Conservation (phyloP, 2,888 invertebrate genomes). For the Hypena proboscidalis region DNA sequence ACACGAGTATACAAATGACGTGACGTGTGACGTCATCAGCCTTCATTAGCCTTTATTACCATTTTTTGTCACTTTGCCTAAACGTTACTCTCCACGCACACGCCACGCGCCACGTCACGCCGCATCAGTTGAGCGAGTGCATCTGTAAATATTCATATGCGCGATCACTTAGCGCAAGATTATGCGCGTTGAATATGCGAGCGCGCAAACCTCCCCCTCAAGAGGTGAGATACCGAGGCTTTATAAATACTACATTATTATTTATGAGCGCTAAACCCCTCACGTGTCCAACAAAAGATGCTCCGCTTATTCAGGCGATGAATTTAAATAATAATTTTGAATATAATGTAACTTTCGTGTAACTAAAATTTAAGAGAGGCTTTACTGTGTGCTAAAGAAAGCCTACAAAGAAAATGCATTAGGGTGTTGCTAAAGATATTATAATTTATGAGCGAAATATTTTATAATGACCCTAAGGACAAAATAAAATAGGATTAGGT, state of each 20-base stretch:
- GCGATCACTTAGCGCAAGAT: slow-evolving; percentile 40
- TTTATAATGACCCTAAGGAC: too few relatives aligned
- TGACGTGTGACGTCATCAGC: too few relatives aligned
- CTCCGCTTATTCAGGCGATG: neutral
- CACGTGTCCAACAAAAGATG: slow-evolving; percentile 2
- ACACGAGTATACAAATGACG: too few relatives aligned
- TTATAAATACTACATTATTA: slow-evolving; percentile 39
- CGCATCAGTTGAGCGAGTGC: slow-evolving; percentile 41
- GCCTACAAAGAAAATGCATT: too few relatives aligned
- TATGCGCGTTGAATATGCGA: slow-evolving; percentile 54
- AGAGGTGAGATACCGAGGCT: slow-evolving; percentile 6
- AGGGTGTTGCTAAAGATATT: too few relatives aligned
- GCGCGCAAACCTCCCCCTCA: slow-evolving; percentile 15
- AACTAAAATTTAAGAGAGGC: too few relatives aligned
- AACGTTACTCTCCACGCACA: too few relatives aligned
- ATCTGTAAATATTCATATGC: slow-evolving; percentile 53
- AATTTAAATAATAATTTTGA: slow-evolving; percentile 5
- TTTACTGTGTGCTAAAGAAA: too few relatives aligned
- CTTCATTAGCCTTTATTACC: too few relatives aligned
- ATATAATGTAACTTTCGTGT: slow-evolving; percentile 1
- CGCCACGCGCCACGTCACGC: neutral
- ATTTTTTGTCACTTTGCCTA: too few relatives aligned
- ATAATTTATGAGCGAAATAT: too few relatives aligned
- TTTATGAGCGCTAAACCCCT: slow-evolving; percentile 35
- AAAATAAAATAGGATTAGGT: too few relatives aligned